Evolutionary conservation across 2,888 invertebrate genomes (phyloP).

Genomic region (Rotaria macrura): DNA sequence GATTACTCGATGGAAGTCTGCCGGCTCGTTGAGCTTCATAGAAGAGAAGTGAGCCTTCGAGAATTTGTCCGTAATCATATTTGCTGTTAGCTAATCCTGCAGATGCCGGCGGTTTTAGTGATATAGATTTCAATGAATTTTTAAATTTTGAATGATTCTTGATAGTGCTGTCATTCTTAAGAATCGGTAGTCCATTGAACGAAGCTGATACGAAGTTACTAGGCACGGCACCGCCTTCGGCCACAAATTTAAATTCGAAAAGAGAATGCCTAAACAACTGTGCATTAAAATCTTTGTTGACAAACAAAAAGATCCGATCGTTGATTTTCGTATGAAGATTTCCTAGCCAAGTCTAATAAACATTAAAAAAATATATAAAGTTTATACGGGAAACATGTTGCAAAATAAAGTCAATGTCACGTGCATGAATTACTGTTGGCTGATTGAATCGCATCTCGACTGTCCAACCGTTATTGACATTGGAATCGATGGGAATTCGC

Average conservation of each 20-base stretch:
- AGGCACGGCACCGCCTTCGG: background rate
- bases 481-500: background rate
- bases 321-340: background rate
- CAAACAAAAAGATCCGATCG: background rate
- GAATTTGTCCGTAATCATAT: conserved; percentile 41
- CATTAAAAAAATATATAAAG: background rate
- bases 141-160: background rate
- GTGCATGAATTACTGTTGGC: background rate
- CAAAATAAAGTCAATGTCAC: background rate
- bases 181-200: background rate
- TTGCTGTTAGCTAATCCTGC: background rate
- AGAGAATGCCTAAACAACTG: background rate
- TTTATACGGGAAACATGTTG: background rate
- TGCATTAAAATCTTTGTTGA: background rate
- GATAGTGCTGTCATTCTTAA: background rate
- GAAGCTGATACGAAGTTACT: background rate
- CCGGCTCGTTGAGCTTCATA: conserved; percentile 46
- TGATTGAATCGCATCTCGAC: background rate
- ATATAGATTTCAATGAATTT: no score
- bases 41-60: conserved; percentile 44
- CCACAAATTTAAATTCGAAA: background rate
- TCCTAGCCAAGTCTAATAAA: background rate
- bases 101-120: background rate
- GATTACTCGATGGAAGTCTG: conserved; percentile 41
- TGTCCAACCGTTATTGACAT: background rate